These are phyloP conservation scores for Acanthisitta chloris DNA, from an alignment of 2,113 vertebrate species.

Conservation along the genomic window DNA sequence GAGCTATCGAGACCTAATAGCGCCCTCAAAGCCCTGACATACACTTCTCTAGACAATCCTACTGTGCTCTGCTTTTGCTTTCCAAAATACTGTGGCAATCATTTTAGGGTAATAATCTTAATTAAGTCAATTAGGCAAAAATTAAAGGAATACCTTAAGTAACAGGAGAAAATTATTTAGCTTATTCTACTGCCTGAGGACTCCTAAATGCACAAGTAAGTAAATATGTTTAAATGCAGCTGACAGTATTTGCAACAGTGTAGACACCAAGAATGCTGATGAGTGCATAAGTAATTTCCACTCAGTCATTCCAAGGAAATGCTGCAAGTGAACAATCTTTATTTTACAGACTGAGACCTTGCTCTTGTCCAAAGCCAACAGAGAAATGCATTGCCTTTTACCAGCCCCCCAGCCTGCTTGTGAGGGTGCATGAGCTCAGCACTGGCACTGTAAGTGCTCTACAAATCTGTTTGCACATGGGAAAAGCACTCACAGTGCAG, in stretches of 20 bases:
- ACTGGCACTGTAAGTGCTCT: neutral
- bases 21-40: neutral
- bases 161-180: slow-evolving; percentile 49
- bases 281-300: slow-evolving; percentile 36
- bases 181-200: slow-evolving; percentile 32
- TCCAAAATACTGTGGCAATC: slow-evolving; percentile 29
- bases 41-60: neutral
- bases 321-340: neutral
- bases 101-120: slow-evolving; percentile 34
- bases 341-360: neutral
- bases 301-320: slow-evolving; percentile 5
- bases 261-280: slow-evolving; percentile 10
- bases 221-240: slow-evolving; percentile 37
- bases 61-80: slow-evolving; percentile 5
- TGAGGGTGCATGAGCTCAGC: neutral
- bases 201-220: neutral
- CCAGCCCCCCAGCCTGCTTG: neutral
- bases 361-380: neutral
- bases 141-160: slow-evolving; percentile 62
- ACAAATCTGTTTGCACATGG: neutral
- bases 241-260: neutral
- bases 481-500: neutral
- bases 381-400: neutral
- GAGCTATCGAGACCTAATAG: neutral
- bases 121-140: slow-evolving; percentile 59